Percentiles rank a stretch among this genome's conserved stretches.
phyloP scores from a whole-genome alignment of 2,113 vertebrate species.

The Acrocephalus kingi region DNA sequence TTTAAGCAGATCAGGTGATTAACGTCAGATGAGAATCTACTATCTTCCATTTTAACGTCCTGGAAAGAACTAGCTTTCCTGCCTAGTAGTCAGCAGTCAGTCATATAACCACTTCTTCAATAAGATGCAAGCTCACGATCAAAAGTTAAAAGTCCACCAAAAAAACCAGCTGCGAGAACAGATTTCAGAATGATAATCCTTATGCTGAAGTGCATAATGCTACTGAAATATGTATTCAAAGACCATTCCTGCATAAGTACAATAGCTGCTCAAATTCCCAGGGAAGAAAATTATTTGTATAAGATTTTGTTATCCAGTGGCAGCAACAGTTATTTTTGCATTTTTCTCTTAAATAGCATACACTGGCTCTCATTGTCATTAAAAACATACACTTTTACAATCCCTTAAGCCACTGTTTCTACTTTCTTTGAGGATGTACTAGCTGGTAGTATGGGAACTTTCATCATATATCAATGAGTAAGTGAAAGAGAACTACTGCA shows the following conservation, averaged over 20 bases:
- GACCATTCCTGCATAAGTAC: neutral
- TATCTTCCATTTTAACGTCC: neutral
- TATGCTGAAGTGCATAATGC: neutral
- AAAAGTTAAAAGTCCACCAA: neutral
- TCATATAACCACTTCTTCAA: neutral
- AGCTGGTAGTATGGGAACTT: neutral
- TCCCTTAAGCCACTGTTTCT: neutral
- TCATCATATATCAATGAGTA: constrained; percentile 39
- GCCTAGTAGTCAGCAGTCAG: neutral
- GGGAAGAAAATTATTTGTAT: neutral
- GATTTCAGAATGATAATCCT: neutral
- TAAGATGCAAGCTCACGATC: neutral
- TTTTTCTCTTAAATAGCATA: neutral
- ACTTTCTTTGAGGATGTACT: constrained; percentile 1
- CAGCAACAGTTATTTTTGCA: neutral
- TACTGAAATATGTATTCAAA: constrained; percentile 20
- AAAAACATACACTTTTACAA: neutral
- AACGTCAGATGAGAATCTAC: neutral
- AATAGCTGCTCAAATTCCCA: neutral
- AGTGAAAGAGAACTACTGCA: constrained; percentile 13
- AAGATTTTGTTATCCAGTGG: neutral
- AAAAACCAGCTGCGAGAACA: neutral
- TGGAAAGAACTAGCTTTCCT: neutral
- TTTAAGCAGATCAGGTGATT: neutral
- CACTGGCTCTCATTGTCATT: neutral